Evolutionary conservation across 1,140 invertebrate genomes (phyloP).

Genomic region (Lepidurus apus): DNA sequence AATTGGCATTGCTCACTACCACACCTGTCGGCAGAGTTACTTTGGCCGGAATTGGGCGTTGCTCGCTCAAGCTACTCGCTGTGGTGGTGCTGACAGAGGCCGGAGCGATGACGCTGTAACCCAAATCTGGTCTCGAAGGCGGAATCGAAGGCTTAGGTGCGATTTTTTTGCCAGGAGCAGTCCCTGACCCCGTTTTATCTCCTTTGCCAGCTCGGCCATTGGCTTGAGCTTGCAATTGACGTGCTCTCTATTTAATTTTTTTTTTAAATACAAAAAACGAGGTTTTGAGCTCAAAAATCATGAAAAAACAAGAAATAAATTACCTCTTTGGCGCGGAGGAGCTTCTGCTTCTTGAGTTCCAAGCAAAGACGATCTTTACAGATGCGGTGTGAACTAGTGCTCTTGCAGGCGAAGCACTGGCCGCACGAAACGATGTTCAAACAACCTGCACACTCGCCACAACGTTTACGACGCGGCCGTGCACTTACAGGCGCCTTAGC

Average conservation of each 20-base stretch:
- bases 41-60: not conserved
- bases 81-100: not conserved
- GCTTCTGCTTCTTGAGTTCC: conserved; percentile 9
- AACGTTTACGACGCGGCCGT: conserved; percentile 22
- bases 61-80: not conserved
- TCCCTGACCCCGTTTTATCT: not conserved
- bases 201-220: not conserved
- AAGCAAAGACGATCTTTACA: conserved; percentile 27
- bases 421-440: conserved; percentile 11
- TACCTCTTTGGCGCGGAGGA: conserved; percentile 13
- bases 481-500: not conserved
- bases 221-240: not conserved
- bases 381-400: conserved; percentile 7
- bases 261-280: no score
- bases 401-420: conserved; percentile 23
- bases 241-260: not conserved
- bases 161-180: not conserved
- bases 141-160: not conserved
- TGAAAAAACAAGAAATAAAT: not conserved
- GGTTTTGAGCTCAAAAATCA: not conserved
- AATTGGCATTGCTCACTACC: conserved; percentile 3
- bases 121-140: conserved; percentile 23
- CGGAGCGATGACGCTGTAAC: conserved; percentile 26
- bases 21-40: not conserved
- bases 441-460: conserved; percentile 26